Evolutionary conservation across 2,113 vertebrate genomes (phyloP).

Genomic region (Tachysurus vachellii): DNA sequence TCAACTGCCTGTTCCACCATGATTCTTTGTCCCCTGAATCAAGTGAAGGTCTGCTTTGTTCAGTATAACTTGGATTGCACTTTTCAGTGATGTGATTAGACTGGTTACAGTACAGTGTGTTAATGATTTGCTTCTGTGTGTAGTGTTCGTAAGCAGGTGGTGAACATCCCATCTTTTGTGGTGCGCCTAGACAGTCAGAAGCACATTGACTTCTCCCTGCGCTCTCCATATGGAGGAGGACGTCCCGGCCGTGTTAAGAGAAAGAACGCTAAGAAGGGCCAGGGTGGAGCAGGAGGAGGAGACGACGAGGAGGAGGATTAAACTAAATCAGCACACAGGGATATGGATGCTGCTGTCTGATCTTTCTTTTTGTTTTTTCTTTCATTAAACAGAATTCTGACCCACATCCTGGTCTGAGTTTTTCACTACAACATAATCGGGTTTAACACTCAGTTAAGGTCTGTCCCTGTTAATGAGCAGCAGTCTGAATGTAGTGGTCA

Average conservation of each 20-base stretch:
- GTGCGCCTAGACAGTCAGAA: slow-evolving; percentile 94
- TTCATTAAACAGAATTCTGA: slow-evolving; percentile 63
- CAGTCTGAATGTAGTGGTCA: no score
- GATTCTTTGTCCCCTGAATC: neutral
- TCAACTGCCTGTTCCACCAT: neutral
- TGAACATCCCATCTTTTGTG: slow-evolving; percentile 93
- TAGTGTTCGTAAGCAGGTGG: slow-evolving; percentile 92
- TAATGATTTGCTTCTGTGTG: neutral
- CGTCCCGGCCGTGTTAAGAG: slow-evolving; percentile 89
- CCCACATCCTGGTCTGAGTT: neutral
- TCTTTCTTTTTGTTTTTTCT: slow-evolving; percentile 56
- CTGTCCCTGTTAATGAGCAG: no score
- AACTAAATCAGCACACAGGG: slow-evolving; percentile 47
- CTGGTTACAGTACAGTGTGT: neutral
- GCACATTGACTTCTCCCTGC: slow-evolving; percentile 92
- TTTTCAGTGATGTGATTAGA: neutral
- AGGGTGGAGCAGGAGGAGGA: slow-evolving; percentile 82
- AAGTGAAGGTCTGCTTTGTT: neutral
- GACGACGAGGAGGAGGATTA: slow-evolving; percentile 92
- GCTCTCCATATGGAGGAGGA: slow-evolving; percentile 88
- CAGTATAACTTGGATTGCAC: neutral
- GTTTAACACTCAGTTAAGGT: no score
- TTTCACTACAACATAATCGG: neutral
- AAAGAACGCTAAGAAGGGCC: slow-evolving; percentile 94
- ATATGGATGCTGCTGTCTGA: neutral